A percentile compares a stretch with the other conserved stretches of the same genome.
phyloP scores from a whole-genome alignment of 2,797 vertebrate species.

The Gephyroberyx darwinii region DNA sequence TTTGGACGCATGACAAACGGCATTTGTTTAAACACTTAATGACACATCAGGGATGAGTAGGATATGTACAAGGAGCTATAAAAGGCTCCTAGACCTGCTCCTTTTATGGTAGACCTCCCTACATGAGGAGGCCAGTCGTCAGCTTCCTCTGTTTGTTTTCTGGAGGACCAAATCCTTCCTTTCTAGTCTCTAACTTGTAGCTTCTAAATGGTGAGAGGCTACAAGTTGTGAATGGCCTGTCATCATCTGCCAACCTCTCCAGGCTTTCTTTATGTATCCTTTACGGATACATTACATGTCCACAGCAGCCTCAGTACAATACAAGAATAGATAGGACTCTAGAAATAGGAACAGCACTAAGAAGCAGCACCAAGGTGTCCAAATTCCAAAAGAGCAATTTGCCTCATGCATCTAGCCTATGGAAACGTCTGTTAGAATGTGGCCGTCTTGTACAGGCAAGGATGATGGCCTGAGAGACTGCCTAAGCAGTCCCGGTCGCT shows the following conservation, averaged over 20 bases:
- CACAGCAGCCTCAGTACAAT: neutral
- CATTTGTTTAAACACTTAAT: constrained; percentile 68
- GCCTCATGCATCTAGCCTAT: too few relatives aligned
- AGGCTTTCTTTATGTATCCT: constrained; percentile 2
- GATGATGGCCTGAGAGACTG: too few relatives aligned
- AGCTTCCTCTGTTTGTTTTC: constrained; percentile 72
- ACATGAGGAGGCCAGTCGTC: constrained; percentile 26
- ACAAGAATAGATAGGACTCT: too few relatives aligned
- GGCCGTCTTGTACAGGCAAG: neutral
- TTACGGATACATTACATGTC: neutral
- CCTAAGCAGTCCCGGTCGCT: too few relatives aligned
- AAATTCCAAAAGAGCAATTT: neutral
- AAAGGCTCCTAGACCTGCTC: constrained; percentile 56
- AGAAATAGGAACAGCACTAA: neutral
- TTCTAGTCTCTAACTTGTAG: neutral
- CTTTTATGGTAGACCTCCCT: constrained; percentile 66
- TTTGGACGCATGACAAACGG: constrained; percentile 51
- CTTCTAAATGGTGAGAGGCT: constrained; percentile 2
- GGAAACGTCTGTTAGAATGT: neutral
- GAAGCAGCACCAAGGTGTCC: neutral
- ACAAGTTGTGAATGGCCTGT: constrained; percentile 6
- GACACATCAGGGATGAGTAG: constrained; percentile 53
- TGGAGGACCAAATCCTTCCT: constrained; percentile 57
- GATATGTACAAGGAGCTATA: constrained; percentile 52
- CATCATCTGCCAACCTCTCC: constrained; percentile 19